Percentiles rank a stretch among this genome's conserved stretches.
Conservation (phyloP, 2,888 invertebrate genomes). For the Synergus umbraculus region DNA sequence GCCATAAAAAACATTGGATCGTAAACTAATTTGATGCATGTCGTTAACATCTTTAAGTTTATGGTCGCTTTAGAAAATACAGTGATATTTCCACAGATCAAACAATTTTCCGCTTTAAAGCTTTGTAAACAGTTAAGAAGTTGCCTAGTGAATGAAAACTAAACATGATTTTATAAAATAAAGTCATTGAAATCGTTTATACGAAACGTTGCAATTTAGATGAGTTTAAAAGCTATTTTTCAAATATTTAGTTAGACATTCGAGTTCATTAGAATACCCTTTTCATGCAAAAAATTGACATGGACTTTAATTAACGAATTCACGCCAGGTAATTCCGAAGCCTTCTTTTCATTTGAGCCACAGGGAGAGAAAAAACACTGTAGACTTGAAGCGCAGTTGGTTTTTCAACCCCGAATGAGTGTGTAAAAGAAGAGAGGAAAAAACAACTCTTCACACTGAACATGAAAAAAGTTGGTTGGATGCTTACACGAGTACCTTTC, state of each 20-base stretch:
- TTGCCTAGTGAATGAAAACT: no score
- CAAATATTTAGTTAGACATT: neutral
- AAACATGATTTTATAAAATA: neutral
- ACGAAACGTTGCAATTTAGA: conserved; percentile 10
- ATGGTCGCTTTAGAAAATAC: neutral
- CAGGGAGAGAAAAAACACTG: neutral
- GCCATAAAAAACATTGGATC: neutral
- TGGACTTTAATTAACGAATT: conserved; percentile 26
- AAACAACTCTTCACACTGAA: conserved; percentile 30
- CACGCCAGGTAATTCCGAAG: conserved; percentile 22
- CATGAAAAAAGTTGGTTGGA: conserved; percentile 24
- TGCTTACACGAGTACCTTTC: conserved; percentile 23
- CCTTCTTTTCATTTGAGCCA: conserved; percentile 7
- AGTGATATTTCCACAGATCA: no score
- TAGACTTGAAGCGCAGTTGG: conserved; percentile 18
- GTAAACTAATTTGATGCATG: conserved; percentile 12
- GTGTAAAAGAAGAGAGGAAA: conserved; percentile 32
- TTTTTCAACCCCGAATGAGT: conserved; percentile 28
- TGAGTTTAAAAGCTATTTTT: neutral
- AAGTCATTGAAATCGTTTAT: neutral
- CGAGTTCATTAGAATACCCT: neutral
- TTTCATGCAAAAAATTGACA: conserved; percentile 17
- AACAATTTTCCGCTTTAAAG: neutral
- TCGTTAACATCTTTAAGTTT: neutral
- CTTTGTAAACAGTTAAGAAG: no score